Percentiles rank a stretch among this genome's conserved stretches.
Conservation (phyloP, 2,888 invertebrate species). For the Lamproptera curius region DNA sequence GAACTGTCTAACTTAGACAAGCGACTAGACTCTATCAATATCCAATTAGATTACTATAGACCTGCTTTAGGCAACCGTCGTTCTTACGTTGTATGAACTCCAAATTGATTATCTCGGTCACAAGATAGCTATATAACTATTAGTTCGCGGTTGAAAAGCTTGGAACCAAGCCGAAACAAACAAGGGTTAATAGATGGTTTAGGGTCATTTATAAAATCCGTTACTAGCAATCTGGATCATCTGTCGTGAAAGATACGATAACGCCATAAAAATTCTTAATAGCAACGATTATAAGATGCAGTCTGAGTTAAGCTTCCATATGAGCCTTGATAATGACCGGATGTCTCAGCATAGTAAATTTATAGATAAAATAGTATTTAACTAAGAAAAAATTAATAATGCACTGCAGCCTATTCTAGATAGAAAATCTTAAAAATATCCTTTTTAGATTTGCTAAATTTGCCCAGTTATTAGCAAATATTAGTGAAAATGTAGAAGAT, state of each 20-base stretch:
- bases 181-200: background rate
- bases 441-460: background rate
- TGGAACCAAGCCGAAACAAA: background rate
- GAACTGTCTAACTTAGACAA: background rate
- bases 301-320: no score
- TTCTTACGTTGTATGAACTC: background rate
- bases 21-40: background rate
- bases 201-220: background rate
- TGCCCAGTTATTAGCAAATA: background rate
- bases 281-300: no score
- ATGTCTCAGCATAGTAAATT: no score
- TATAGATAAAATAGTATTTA: no score
- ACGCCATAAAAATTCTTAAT: no score
- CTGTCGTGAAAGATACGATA: no score
- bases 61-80: background rate
- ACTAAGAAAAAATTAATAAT: background rate
- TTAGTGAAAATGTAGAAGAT: background rate
- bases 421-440: background rate
- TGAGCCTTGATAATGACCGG: no score
- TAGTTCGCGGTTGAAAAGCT: background rate
- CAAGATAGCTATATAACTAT: background rate
- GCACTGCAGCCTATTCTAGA: background rate
- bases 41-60: background rate
- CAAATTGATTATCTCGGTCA: conserved; percentile 1
- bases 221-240: no score